Evolutionary conservation across 2,888 invertebrate genomes (phyloP).

Genomic region (Ochlodes sylvanus): DNA sequence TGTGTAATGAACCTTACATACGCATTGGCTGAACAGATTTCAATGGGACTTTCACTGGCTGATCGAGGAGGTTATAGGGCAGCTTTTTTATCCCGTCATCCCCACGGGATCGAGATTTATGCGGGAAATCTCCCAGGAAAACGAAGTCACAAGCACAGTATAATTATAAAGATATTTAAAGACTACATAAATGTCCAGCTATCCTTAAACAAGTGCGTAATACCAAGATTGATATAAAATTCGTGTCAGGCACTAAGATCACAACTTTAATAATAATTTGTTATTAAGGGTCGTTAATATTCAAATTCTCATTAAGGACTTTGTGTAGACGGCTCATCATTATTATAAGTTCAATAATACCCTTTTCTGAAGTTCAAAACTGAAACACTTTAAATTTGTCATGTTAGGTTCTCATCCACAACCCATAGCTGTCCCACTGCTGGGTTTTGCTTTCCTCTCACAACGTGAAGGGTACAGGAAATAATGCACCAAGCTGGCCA

Average conservation of each 20-base stretch:
- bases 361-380: not conserved
- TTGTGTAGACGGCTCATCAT: not conserved
- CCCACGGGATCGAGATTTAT: too few relatives aligned
- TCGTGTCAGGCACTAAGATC: constrained; percentile 2
- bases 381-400: not conserved
- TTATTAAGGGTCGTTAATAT: constrained; percentile 2
- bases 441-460: not conserved
- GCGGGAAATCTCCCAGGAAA: too few relatives aligned
- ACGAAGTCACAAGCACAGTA: too few relatives aligned
- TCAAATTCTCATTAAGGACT: constrained; percentile 1
- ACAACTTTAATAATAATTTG: constrained; percentile 19
- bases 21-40: too few relatives aligned
- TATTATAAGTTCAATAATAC: not conserved
- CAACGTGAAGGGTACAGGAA: too few relatives aligned
- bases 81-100: too few relatives aligned
- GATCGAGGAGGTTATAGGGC: too few relatives aligned
- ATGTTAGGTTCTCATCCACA: too few relatives aligned
- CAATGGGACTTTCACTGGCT: not conserved
- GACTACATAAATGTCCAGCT: not conserved
- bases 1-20: constrained; percentile 17
- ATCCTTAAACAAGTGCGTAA: too few relatives aligned
- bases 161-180: too few relatives aligned
- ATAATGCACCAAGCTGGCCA: too few relatives aligned
- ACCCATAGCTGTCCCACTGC: too few relatives aligned
- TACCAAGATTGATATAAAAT: not conserved